These are phyloP conservation scores for Gymnorhina tibicen DNA, from an alignment of 2,113 vertebrate species.

Conservation along the genomic window DNA sequence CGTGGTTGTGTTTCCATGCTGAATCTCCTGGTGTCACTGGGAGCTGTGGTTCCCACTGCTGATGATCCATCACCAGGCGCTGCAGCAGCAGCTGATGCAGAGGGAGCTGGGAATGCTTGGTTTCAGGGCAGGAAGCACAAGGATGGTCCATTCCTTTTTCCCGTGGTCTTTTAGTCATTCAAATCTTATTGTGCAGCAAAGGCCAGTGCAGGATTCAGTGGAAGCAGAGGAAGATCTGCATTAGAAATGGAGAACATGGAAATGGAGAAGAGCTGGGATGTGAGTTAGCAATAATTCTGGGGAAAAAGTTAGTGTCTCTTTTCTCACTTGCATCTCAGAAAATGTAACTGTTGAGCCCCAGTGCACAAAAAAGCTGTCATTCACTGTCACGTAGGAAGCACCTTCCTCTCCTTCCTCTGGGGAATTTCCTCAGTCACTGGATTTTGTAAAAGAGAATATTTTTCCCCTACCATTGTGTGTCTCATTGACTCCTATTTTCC, in stretches of 20 bases:
- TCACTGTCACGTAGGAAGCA: not conserved
- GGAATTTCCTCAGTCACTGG: not conserved
- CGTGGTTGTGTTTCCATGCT: not conserved
- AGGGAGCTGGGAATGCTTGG: not conserved
- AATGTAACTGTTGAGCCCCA: not conserved
- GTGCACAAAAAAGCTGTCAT: not conserved
- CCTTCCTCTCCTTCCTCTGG: not conserved
- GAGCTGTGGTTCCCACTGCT: not conserved
- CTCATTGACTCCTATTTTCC: conserved; percentile 31
- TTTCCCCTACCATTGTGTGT: not conserved
- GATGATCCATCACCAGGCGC: not conserved
- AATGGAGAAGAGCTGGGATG: not conserved
- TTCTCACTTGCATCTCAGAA: not conserved
- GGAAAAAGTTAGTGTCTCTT: not conserved
- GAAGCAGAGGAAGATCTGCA: not conserved
- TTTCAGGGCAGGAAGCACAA: not conserved
- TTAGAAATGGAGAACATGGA: not conserved
- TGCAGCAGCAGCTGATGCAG: not conserved
- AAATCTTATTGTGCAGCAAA: not conserved
- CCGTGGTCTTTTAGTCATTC: not conserved
- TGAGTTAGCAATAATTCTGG: not conserved
- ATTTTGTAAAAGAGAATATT: not conserved
- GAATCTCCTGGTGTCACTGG: not conserved
- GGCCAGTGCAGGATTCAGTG: not conserved
- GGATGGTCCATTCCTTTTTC: not conserved